A percentile compares a stretch with the other conserved stretches of the same genome.
These are phyloP conservation scores for Phylloscopus collybita DNA, from an alignment of 2,797 vertebrate genomes.

Conservation along the genomic window DNA sequence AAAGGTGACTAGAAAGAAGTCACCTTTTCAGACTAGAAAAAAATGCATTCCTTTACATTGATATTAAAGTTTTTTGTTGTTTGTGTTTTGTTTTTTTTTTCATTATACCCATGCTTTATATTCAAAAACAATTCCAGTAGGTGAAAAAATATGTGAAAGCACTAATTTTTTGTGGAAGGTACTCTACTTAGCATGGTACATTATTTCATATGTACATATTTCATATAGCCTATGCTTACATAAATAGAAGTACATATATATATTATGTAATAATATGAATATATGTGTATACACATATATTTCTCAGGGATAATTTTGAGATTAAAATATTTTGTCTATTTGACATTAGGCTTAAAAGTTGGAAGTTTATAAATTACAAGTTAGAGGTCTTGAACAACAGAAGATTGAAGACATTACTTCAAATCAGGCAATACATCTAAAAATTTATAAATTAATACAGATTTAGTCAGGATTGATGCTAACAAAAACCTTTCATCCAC, in stretches of 20 bases:
- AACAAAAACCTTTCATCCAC: neutral
- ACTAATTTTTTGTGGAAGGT: neutral
- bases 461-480: neutral
- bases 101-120: neutral
- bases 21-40: neutral
- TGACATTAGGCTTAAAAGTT: neutral
- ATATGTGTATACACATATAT: rapidly evolving
- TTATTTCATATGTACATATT: neutral
- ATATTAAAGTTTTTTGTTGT: no score
- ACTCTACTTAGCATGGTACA: neutral
- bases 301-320: neutral
- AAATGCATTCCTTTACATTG: neutral
- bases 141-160: neutral
- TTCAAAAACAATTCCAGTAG: neutral
- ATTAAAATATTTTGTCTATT: neutral
- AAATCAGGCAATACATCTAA: neutral
- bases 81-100: neutral
- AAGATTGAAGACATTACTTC: neutral
- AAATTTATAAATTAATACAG: neutral
- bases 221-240: neutral
- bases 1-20: neutral
- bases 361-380: neutral
- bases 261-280: neutral
- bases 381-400: neutral
- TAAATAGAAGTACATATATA: rapidly evolving